These are phyloP conservation scores for Lonchura striata DNA, from an alignment of 2,113 vertebrate species.

Conservation along the genomic window DNA sequence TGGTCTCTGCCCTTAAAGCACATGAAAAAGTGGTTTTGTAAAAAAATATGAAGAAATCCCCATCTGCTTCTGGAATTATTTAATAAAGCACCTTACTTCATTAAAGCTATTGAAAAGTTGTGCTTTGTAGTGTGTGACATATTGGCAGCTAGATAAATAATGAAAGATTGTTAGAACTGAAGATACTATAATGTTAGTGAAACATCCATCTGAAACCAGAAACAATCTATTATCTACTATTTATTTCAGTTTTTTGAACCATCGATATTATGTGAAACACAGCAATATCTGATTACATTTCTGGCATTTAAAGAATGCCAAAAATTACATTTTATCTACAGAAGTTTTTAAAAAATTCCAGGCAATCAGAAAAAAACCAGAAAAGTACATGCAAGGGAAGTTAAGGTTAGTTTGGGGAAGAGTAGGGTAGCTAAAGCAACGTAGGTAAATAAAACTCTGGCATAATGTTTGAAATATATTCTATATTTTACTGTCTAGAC, in stretches of 20 bases:
- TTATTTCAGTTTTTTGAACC: background rate
- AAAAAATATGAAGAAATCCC: background rate
- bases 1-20: background rate
- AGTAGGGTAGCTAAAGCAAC: background rate
- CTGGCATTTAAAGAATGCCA: background rate
- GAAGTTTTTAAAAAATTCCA: background rate
- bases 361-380: background rate
- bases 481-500: background rate
- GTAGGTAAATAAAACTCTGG: background rate
- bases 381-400: fast-evolving
- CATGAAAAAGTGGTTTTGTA: background rate
- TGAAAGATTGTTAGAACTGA: background rate
- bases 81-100: background rate
- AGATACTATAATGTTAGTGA: background rate
- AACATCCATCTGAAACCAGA: background rate
- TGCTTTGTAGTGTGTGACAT: background rate
- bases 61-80: background rate
- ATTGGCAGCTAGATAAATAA: background rate
- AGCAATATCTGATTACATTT: background rate
- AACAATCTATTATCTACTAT: background rate
- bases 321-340: background rate
- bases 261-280: background rate
- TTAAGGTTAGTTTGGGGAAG: background rate
- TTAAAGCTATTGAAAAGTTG: background rate
- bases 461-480: background rate